Conservation (phyloP, 2,888 invertebrate genomes). For the Hyposoter didymator region DNA sequence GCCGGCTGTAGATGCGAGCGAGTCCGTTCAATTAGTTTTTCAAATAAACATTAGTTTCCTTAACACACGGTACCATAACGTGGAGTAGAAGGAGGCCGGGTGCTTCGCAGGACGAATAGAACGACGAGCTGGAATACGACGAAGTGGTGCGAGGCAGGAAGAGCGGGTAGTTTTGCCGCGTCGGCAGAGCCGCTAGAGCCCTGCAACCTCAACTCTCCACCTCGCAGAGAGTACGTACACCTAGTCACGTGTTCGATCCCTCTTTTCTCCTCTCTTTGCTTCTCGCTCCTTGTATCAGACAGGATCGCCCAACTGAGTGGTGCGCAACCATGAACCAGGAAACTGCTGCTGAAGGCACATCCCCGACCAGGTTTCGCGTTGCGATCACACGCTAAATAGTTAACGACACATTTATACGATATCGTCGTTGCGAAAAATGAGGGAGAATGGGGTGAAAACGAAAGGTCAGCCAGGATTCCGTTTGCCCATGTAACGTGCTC, state of each 20-base stretch:
- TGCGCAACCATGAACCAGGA: slow-evolving; percentile 56
- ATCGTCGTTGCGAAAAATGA: slow-evolving; percentile 72
- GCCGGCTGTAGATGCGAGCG: slow-evolving; percentile 83
- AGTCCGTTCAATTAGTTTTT: slow-evolving; percentile 79
- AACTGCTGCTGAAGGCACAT: slow-evolving; percentile 63
- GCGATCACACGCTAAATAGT: slow-evolving; percentile 82
- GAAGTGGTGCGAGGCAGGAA: slow-evolving; percentile 67
- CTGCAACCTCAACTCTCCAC: slow-evolving; percentile 45
- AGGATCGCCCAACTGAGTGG: slow-evolving; percentile 39
- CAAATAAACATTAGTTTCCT: slow-evolving; percentile 80
- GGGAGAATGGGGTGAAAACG: slow-evolving; percentile 52
- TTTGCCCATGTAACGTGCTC: slow-evolving; percentile 78
- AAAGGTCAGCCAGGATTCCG: slow-evolving; percentile 73
- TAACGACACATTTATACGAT: slow-evolving; percentile 84
- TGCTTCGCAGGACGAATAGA: slow-evolving; percentile 66
- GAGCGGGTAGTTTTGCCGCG: slow-evolving; percentile 69
- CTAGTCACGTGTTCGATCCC: slow-evolving; percentile 42
- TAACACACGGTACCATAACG: slow-evolving; percentile 77
- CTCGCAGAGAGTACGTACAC: slow-evolving; percentile 45
- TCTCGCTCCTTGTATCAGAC: slow-evolving; percentile 40
- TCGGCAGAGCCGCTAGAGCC: slow-evolving; percentile 73
- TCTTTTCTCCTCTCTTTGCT: background rate
- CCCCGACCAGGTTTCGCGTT: slow-evolving; percentile 72
- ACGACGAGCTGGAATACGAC: slow-evolving; percentile 69
- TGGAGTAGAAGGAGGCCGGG: slow-evolving; percentile 71